Conservation (phyloP, 2,797 vertebrate species). For the Fratercula arctica region DNA sequence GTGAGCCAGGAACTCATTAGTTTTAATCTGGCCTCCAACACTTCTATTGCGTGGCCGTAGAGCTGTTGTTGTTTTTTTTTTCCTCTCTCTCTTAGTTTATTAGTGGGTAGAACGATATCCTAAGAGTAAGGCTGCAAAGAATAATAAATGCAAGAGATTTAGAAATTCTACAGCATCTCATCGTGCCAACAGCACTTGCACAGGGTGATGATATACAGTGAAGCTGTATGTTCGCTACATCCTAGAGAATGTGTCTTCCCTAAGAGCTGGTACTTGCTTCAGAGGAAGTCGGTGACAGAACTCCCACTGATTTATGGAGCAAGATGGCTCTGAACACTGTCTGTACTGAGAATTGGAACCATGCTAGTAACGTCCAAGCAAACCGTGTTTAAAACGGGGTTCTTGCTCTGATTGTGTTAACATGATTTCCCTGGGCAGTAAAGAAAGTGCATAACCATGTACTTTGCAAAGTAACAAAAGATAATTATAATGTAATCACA, state of each 20-base stretch:
- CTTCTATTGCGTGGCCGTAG: neutral
- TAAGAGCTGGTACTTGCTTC: neutral
- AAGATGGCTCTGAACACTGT: neutral
- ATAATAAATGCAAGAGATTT: neutral
- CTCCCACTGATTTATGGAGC: neutral
- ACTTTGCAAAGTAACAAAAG: conserved; percentile 25
- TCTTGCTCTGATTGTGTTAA: conserved; percentile 55
- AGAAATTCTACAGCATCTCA: neutral
- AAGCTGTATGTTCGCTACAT: neutral
- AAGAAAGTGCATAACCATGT: conserved; percentile 49
- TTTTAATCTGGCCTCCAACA: neutral
- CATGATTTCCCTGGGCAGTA: conserved; percentile 47
- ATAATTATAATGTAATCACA: conserved; percentile 14
- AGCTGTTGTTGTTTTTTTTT: neutral
- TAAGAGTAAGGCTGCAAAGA: neutral
- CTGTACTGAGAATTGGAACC: conserved; percentile 4
- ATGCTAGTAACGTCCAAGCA: neutral
- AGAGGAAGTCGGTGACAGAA: neutral
- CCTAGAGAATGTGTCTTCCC: neutral
- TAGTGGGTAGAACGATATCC: neutral
- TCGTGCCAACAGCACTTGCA: neutral
- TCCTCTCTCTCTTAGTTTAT: neutral
- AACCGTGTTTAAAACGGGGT: neutral
- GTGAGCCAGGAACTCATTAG: conserved; percentile 56
- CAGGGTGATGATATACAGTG: neutral